Evolutionary conservation across 2,797 vertebrate species (phyloP).

Genomic region (Chaetodon trifasciatus): DNA sequence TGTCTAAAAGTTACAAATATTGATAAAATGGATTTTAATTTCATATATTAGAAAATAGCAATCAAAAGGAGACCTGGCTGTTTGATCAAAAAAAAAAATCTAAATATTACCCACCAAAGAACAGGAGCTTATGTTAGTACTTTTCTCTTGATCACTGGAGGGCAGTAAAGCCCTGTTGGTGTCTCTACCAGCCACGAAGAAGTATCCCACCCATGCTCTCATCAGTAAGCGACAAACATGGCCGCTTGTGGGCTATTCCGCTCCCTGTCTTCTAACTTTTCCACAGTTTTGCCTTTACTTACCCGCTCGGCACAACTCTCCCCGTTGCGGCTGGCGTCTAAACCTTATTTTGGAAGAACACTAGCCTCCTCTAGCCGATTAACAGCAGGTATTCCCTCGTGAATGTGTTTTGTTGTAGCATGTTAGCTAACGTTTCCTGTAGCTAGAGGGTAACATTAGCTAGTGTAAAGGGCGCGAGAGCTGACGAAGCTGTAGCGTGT

Average conservation of each 20-base stretch:
- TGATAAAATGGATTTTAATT: neutral
- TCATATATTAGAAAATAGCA: neutral
- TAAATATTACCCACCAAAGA: neutral
- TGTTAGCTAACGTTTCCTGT: slow-evolving; percentile 36
- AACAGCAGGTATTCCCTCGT: slow-evolving; percentile 75
- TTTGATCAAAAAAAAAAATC: neutral
- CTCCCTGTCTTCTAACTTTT: slow-evolving; percentile 78
- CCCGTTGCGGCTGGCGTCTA: slow-evolving; percentile 51
- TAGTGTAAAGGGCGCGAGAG: slow-evolving; percentile 41
- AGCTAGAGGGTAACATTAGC: slow-evolving; percentile 42
- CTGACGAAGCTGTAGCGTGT: neutral
- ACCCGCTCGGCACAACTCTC: slow-evolving; percentile 46
- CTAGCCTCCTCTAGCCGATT: slow-evolving; percentile 74
- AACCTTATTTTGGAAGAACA: slow-evolving; percentile 63
- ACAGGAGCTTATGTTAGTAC: neutral
- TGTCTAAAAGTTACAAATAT: neutral
- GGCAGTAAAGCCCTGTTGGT: slow-evolving; percentile 10
- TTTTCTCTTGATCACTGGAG: neutral
- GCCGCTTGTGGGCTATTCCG: slow-evolving; percentile 79
- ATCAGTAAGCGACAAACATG: slow-evolving; percentile 82
- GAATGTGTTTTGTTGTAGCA: slow-evolving; percentile 5
- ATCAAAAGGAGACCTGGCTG: neutral
- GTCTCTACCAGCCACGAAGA: slow-evolving; percentile 45
- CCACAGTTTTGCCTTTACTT: slow-evolving; percentile 68
- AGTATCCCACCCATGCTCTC: slow-evolving; percentile 30